Evolutionary conservation across 2,113 vertebrate genomes (phyloP), one percentile per base, ranked within the genome.

Genomic region (Vulpes lagopus): DNA sequence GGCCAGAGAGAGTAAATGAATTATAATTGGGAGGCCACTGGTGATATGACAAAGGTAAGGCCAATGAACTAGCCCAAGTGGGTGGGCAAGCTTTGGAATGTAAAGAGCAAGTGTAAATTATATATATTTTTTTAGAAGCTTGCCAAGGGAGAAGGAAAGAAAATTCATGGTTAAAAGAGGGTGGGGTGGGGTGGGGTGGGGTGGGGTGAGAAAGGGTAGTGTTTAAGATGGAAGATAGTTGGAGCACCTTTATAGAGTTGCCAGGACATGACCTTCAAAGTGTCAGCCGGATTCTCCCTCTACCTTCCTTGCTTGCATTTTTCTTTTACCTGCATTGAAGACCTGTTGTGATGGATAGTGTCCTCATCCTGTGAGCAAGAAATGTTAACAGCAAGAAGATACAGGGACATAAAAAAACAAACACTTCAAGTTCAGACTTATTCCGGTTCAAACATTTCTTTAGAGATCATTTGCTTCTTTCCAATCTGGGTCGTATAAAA

Each of bases 381-480:
- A 59, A 62, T 53, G 15, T 81, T 12, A 10, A 11, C 92, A 85
- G 59, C 84, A 87, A 95, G 53, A 69, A 73, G 74, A 92, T 79
- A 85, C 51, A 9, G 15, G 80, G 27, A 93, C 76, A 27, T n/a
- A 73, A n/a, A 84, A 93, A 96, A 82, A 53, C 20, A 32, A 94
- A 69, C 73, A n/a, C 59, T 92, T 96, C 87, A 97, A 74, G 51
- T 25, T 82, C 89, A 92, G 23, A 60, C 1, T 19, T 96, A 94
- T 15, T 89, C 35, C 62, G 88, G 85, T 93, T 87, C 84, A 95
- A 92, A 94, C 22, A 93, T 69, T 85, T 93, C 53, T 89, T 71
- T 93, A 93, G 51, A 95, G 32, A 85, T 79, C n/a, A 96, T 91
- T 97, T 97, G 67, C 2, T 95, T 95, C 43, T 98, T 91, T 97